Evolutionary conservation across 2,888 invertebrate genomes (phyloP), one percentile per base, ranked within the genome.

Genomic region (Cantharis flavilabris): DNA sequence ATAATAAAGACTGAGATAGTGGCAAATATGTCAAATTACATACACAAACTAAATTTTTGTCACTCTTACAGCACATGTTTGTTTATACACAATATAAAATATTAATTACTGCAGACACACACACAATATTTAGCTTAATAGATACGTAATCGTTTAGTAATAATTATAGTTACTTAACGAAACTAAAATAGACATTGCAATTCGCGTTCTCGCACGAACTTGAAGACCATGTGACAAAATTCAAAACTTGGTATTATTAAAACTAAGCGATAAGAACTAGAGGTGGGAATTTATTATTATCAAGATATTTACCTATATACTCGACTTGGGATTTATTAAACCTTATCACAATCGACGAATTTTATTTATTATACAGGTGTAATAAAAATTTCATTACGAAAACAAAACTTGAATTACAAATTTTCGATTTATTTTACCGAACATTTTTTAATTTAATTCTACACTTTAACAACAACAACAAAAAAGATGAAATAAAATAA

Each of bases 181-280:
- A 77, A 77, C 73, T 70, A 77, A 77, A 77, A 77, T 75, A 75
- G 71, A 28, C 67, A 71, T 73, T 71, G 75, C 70, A 75, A 26
- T 70, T 64, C 73, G 49, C 74, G 75, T 74, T 71, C 75, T 63
- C 74, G 64, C 49, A 33, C 74, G 75, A 74, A 72, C 74, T 74
- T 75, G 71, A 75, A 75, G 65, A 70, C 64, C 71, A 69, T 71
- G 77, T 75, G 77, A 77, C 69, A 77, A 77, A 77, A 72, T 75
- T 77, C 71, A 77, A 77, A 77, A 77, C 69, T 64, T 74, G 28
- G 70, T 75, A 75, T 67, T 76, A 77, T 70, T 69, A 74, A 71
- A 77, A 71, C 75, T 75, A 33, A 73, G 71, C 77, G 75, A 77
- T 77, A 75, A 77, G 74, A 65, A 72, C 20, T 62, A 67, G 73